phyloP scores from a whole-genome alignment of 2,888 invertebrate species.

The Notodonta dromedarius region DNA sequence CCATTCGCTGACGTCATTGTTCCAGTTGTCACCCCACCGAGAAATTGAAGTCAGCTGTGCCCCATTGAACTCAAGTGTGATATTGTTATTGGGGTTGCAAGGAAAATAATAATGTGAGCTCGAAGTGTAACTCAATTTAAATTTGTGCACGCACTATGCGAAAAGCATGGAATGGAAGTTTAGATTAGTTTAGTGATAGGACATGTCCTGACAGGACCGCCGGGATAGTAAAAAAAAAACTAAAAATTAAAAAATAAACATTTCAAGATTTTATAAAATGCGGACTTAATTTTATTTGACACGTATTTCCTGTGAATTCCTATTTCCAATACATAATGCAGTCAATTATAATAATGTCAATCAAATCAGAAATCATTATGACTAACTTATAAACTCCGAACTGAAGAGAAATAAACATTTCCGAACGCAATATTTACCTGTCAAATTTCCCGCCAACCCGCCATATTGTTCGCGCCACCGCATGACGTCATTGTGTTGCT shows the following conservation, averaged over 20 bases:
- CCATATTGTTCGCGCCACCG: conserved; percentile 69
- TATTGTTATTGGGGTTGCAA: conserved; percentile 18
- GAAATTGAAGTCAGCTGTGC: conserved; percentile 71
- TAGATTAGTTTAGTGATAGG: no score
- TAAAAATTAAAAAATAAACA: neutral
- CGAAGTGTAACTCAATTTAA: neutral
- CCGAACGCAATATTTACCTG: conserved; percentile 60
- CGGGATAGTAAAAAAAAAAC: no score
- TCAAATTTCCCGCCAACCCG: conserved; percentile 70
- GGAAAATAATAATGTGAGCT: neutral
- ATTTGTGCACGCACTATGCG: neutral
- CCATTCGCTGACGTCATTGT: conserved; percentile 68
- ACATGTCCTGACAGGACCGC: no score
- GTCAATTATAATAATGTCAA: conserved; percentile 28
- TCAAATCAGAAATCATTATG: conserved; percentile 26
- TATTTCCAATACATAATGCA: conserved; percentile 17
- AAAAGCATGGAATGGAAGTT: neutral
- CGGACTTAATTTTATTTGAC: conserved; percentile 31
- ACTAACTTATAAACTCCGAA: conserved; percentile 25
- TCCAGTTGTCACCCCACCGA: conserved; percentile 44
- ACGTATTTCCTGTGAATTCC: conserved; percentile 21
- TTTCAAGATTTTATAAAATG: conserved; percentile 20
- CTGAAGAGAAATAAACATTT: conserved; percentile 43
- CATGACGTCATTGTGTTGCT: conserved; percentile 71
- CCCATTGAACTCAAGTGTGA: conserved; percentile 53